Evolutionary conservation across 2,113 vertebrate species (phyloP).

Genomic region (Petrocephalus zakoni): DNA sequence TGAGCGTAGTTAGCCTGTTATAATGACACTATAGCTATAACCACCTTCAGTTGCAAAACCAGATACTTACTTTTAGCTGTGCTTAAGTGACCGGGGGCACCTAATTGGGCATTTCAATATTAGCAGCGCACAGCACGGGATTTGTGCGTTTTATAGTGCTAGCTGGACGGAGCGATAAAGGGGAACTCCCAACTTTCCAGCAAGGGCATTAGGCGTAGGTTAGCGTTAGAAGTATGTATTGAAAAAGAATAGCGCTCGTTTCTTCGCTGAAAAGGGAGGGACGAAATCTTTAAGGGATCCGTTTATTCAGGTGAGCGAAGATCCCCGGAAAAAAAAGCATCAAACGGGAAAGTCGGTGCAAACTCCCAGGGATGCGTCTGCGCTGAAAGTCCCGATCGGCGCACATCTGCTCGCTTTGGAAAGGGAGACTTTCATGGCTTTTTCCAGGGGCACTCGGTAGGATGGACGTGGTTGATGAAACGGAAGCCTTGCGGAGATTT

Average conservation of each 20-base stretch:
- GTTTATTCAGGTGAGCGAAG: slow-evolving; percentile 16
- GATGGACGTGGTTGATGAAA: slow-evolving; percentile 99
- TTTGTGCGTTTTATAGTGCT: neutral
- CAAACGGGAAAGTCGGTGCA: slow-evolving; percentile 29
- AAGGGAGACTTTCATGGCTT: slow-evolving; percentile 65
- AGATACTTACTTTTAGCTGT: neutral
- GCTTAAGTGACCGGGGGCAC: neutral
- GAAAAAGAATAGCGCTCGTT: slow-evolving; percentile 7
- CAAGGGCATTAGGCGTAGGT: neutral
- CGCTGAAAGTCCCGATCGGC: slow-evolving; percentile 48
- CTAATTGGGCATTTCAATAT: slow-evolving; percentile 17
- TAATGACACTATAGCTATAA: neutral
- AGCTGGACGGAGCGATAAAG: slow-evolving; percentile 4
- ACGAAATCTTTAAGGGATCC: neutral
- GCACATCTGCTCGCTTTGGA: slow-evolving; percentile 44
- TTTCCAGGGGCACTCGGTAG: slow-evolving; percentile 66
- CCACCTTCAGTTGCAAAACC: neutral
- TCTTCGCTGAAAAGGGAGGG: neutral
- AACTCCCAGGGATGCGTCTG: slow-evolving; percentile 41
- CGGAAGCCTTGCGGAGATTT: slow-evolving; percentile 94
- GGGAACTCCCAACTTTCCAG: slow-evolving; percentile 16
- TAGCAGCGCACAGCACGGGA: neutral
- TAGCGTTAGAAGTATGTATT: neutral
- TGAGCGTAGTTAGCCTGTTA: neutral
- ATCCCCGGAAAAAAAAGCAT: slow-evolving; percentile 24